Percentiles rank a stretch among this genome's conserved stretches.
Conservation (phyloP, 1,140 invertebrate genomes). For the Caerostris extrusa region DNA sequence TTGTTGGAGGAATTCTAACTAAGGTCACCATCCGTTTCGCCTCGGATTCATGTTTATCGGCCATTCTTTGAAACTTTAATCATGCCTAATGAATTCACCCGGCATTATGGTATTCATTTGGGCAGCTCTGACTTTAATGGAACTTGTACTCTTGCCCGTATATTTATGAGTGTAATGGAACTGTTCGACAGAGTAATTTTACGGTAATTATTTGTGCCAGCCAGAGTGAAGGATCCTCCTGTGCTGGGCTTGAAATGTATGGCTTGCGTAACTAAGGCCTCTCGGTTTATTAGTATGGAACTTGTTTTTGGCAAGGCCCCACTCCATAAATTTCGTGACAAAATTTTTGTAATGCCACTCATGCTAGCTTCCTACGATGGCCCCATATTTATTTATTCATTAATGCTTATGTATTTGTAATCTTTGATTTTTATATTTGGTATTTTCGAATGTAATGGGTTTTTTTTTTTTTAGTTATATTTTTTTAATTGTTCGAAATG, state of each 20-base stretch:
- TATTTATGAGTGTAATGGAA: background rate
- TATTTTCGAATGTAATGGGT: no score
- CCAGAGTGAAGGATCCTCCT: background rate
- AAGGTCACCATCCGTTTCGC: background rate
- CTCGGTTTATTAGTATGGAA: background rate
- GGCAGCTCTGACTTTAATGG: background rate
- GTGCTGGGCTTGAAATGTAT: background rate
- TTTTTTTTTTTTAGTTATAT: no score
- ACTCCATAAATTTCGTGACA: no score
- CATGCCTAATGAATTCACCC: constrained; percentile 23
- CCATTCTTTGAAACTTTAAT: constrained; percentile 9
- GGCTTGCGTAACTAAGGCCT: background rate
- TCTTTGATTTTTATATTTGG: no score
- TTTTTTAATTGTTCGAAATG: no score
- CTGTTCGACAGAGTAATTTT: background rate
- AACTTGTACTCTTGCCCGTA: background rate
- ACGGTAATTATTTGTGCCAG: background rate
- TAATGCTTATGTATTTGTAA: no score
- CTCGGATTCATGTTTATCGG: background rate
- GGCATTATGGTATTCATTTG: background rate
- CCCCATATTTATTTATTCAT: no score
- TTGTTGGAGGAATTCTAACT: constrained; percentile 17
- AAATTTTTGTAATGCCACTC: no score
- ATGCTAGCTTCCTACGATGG: no score
- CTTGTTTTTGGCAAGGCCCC: no score